Percentiles rank a stretch among this genome's conserved stretches.
phyloP scores from a whole-genome alignment of 2,797 vertebrate species.

The Tamandua tetradactyla region DNA sequence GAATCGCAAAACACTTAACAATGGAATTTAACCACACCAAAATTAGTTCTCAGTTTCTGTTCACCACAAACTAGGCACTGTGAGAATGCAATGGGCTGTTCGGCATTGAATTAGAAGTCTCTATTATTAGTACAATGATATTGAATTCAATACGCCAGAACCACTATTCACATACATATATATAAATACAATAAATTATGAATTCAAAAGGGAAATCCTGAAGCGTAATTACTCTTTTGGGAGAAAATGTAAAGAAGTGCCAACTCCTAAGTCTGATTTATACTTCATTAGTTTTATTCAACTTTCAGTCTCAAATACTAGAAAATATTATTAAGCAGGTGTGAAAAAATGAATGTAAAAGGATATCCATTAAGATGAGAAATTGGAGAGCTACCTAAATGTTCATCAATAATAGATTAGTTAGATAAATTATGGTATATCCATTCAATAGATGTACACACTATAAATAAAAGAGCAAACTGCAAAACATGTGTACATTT shows the following conservation, averaged over 20 bases:
- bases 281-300: not conserved
- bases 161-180: not conserved
- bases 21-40: not conserved
- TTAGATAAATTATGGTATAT: too few species aligned
- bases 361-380: not conserved
- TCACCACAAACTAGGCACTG: not conserved
- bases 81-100: not conserved
- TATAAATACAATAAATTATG: too few species aligned
- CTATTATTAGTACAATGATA: not conserved
- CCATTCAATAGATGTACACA: not conserved
- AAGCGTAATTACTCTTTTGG: not conserved
- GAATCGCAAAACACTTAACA: not conserved
- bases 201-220: not conserved
- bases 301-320: slow-evolving; percentile 1
- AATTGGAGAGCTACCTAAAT: not conserved
- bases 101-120: not conserved
- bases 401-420: not conserved
- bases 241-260: not conserved
- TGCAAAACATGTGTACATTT: not conserved
- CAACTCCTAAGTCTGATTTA: not conserved
- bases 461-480: not conserved
- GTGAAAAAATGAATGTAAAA: not conserved
- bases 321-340: not conserved
- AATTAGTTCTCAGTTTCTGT: not conserved
- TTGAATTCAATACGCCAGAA: not conserved